Evolutionary conservation across 2,888 invertebrate species (phyloP).

Genomic region (Metopia argyrocephala): DNA sequence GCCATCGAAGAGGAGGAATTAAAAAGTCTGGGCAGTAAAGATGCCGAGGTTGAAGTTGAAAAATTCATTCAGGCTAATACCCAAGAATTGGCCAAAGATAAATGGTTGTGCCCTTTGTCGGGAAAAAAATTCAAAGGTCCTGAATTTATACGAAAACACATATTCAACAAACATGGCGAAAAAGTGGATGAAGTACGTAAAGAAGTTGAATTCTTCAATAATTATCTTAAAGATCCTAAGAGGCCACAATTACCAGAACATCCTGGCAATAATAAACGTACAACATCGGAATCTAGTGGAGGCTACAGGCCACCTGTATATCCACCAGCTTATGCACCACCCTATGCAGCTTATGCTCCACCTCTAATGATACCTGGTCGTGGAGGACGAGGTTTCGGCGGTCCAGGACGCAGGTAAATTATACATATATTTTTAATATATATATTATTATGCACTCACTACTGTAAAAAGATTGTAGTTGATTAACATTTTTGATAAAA

Average conservation of each 20-base stretch:
- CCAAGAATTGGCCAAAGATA: constrained; percentile 97
- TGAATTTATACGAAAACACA: constrained; percentile 98
- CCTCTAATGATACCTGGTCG: constrained; percentile 79
- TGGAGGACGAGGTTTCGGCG: constrained; percentile 79
- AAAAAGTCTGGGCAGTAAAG: constrained; percentile 90
- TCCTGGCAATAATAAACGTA: constrained; percentile 79
- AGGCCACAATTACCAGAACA: constrained; percentile 96
- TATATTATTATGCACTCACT: neutral
- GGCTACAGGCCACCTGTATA: constrained; percentile 75
- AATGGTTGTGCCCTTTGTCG: constrained; percentile 98
- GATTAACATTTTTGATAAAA: no score
- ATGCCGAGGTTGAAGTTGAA: constrained; percentile 83
- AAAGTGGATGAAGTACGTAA: constrained; percentile 98
- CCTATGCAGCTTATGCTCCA: constrained; percentile 80
- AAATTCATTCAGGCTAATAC: constrained; percentile 97
- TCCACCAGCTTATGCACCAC: constrained; percentile 78
- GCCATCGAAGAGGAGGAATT: constrained; percentile 89
- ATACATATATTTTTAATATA: constrained; percentile 32
- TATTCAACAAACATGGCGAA: constrained; percentile 97
- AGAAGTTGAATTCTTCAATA: constrained; percentile 98
- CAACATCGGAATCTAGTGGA: constrained; percentile 72
- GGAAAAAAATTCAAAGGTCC: constrained; percentile 99
- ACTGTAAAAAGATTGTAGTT: neutral
- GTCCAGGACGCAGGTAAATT: constrained; percentile 70
- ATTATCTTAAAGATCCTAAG: constrained; percentile 95